Conservation (phyloP, 2,113 vertebrate genomes). For the Ochotona princeps region DNA sequence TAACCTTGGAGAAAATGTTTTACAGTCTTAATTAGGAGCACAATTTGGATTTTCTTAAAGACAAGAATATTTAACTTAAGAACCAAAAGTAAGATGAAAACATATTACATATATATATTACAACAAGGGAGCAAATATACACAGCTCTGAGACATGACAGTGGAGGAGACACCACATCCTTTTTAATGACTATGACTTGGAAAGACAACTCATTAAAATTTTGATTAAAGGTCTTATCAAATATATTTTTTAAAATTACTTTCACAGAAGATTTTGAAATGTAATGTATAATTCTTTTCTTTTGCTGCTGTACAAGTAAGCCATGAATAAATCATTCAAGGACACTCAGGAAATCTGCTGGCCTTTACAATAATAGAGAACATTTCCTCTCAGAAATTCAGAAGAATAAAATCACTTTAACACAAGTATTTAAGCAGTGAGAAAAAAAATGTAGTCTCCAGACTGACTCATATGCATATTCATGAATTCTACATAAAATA, state of each 20-base stretch:
- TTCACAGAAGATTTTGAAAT: conserved; percentile 41
- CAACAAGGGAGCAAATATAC: neutral
- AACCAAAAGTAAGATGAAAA: conserved; percentile 49
- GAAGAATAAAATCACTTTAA: conserved; percentile 68
- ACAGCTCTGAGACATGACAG: conserved; percentile 2
- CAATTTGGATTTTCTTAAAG: conserved; percentile 37
- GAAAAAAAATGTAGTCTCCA: conserved; percentile 53
- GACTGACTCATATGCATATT: conserved; percentile 34
- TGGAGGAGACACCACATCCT: neutral
- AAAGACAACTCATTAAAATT: conserved; percentile 70
- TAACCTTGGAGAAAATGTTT: conserved; percentile 12
- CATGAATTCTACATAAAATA: conserved; percentile 43
- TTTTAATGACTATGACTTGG: neutral
- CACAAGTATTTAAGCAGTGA: conserved; percentile 14
- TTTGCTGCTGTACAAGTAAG: conserved; percentile 71
- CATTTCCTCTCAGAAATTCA: conserved; percentile 64
- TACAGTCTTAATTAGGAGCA: neutral
- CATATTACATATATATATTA: neutral
- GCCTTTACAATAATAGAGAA: conserved; percentile 66
- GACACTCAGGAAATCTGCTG: conserved; percentile 65
- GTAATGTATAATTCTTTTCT: conserved; percentile 75
- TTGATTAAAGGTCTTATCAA: conserved; percentile 67
- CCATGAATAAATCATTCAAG: conserved; percentile 77
- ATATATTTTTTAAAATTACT: conserved; percentile 66
- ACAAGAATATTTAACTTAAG: conserved; percentile 54